These are phyloP conservation scores for Drosophila nigromelanica DNA, from an alignment of 1,140 invertebrate species.

Conservation along the genomic window DNA sequence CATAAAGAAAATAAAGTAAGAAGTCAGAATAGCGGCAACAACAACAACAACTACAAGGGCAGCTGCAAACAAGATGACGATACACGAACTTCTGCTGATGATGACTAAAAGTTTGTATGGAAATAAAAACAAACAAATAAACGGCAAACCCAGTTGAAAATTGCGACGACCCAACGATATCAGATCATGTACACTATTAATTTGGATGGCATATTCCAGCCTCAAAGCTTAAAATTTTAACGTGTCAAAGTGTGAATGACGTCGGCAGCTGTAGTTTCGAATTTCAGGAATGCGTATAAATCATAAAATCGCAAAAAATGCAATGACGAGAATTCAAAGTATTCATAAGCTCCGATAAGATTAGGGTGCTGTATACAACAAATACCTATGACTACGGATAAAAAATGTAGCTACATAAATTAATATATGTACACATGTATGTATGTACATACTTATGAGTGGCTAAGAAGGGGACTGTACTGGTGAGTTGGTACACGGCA, in stretches of 20 bases:
- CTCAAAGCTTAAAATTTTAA: slow-evolving; percentile 11
- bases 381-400: neutral
- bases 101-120: slow-evolving; percentile 64
- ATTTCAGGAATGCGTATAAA: slow-evolving; percentile 67
- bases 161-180: slow-evolving; percentile 22
- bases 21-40: slow-evolving; percentile 15
- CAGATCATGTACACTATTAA: slow-evolving; percentile 55
- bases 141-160: slow-evolving; percentile 27
- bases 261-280: slow-evolving; percentile 24
- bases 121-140: slow-evolving; percentile 56
- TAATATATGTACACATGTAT: neutral
- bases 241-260: slow-evolving; percentile 41
- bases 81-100: slow-evolving; percentile 62
- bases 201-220: slow-evolving; percentile 25
- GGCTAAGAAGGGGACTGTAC: no score
- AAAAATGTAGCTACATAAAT: neutral
- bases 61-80: slow-evolving; percentile 45
- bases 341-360: slow-evolving; percentile 27
- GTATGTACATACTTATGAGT: neutral
- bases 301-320: slow-evolving; percentile 62
- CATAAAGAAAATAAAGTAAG: slow-evolving; percentile 72
- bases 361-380: neutral
- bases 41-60: slow-evolving; percentile 15
- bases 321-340: slow-evolving; percentile 33
- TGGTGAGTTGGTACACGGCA: neutral